Base-by-base conservation (phyloP, 2,797 vertebrate genomes). In the Chelidonichthys spinosus region DNA sequence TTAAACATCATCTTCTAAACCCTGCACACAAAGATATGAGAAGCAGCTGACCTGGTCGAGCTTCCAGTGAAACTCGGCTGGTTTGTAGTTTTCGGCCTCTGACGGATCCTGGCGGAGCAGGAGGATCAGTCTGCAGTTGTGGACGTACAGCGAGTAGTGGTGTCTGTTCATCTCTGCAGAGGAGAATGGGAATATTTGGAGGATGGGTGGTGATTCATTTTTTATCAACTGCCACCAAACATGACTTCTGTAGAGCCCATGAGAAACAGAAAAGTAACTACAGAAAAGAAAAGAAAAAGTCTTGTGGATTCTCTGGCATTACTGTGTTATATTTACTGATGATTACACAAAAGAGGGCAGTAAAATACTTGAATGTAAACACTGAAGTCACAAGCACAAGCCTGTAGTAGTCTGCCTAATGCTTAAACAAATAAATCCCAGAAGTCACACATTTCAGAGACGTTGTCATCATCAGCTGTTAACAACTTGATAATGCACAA, bases 31-130 rank as follows among this genome's bases (percentile, higher is more conserved):
- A n/a, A 17, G 42, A 32, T 15, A 13, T 47, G 1, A 43, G 40
- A 8, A 42, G 55, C 13, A 6, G 74, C 93, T 81, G 69, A 98
- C 98, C 93, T 99, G 97, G 44, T 96, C 95, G 0, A 99, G 85
- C 58, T 99, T 99, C 98, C 98, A 99, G 94, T 99, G 98, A 71
- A 98, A 99, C 81, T 99, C 98, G 0, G 98, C 97, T 3, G 98
- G 98, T 82, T 95, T 97, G 89, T 97, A 98, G 11, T 93, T 94
- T 77, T 96, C 97, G 0, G 95, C 95, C 83, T 96, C 95, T 0
- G 95, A 91, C 1, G 97, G 96, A 0, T 98, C 97, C 87, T 99
- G 97, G 37, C 98, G 97, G 69, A 99, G 94, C 33, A 99, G 97
- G 74, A 99, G 96, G 17, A 97, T 94, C 1, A 99, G 94, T 7